phyloP scores from a whole-genome alignment of 2,797 vertebrate genomes.

The Poliocrania exsul region DNA sequence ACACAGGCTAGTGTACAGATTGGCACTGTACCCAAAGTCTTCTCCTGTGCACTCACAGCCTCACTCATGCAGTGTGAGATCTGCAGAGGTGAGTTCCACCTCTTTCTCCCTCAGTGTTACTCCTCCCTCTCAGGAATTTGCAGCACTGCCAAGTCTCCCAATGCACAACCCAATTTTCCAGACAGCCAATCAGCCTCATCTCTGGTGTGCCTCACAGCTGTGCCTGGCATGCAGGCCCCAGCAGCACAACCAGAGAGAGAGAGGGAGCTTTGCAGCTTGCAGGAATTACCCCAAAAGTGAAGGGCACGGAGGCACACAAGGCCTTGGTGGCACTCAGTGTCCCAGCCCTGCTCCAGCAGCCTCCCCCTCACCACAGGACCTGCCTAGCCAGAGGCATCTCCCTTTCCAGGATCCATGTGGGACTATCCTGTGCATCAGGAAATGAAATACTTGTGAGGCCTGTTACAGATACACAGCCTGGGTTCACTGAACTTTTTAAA shows the following conservation, averaged over 20 bases:
- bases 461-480: neutral
- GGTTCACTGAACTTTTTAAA: neutral
- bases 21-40: neutral
- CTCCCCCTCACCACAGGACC: neutral
- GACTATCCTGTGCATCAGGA: neutral
- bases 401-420: neutral
- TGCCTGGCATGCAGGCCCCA: constrained; percentile 13
- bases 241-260: neutral
- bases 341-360: neutral
- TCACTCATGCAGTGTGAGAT: neutral
- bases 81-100: neutral
- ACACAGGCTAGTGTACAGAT: neutral
- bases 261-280: neutral
- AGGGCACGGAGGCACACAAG: neutral
- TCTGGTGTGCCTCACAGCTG: neutral
- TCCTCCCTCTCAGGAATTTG: neutral
- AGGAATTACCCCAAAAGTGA: neutral
- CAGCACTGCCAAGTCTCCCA: neutral
- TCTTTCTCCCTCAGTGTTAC: neutral
- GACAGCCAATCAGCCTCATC: neutral
- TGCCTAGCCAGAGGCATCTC: constrained; percentile 12
- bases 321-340: neutral
- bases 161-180: neutral
- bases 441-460: constrained; percentile 14
- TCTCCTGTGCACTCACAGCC: neutral